A percentile compares a stretch with the other conserved stretches of the same genome.
phyloP scores from a whole-genome alignment of 2,113 vertebrate genomes.

The Chaenocephalus aceratus region DNA sequence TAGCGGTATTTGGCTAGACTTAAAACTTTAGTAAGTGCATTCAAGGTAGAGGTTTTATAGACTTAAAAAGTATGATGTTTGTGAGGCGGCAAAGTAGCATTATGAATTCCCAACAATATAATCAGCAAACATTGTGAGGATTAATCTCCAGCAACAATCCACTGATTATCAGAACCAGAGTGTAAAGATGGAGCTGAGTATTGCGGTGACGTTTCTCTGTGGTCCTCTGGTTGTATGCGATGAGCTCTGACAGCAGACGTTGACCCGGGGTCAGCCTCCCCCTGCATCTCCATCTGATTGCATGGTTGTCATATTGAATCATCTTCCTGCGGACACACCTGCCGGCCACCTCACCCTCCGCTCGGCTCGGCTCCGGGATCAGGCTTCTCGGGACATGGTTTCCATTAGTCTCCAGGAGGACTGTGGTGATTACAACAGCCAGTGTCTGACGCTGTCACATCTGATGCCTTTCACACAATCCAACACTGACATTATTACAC shows the following conservation, averaged over 20 bases:
- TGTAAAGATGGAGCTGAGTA: slow-evolving; percentile 52
- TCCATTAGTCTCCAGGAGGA: slow-evolving; percentile 77
- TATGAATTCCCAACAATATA: slow-evolving; percentile 36
- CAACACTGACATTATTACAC: slow-evolving; percentile 51
- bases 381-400: slow-evolving; percentile 77
- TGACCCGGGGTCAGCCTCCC: slow-evolving; percentile 72
- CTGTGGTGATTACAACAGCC: slow-evolving; percentile 71
- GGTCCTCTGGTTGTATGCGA: slow-evolving; percentile 66
- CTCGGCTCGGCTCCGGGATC: slow-evolving; percentile 59
- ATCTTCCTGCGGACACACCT: slow-evolving; percentile 80
- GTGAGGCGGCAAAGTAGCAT: slow-evolving; percentile 3
- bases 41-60: not conserved
- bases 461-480: slow-evolving; percentile 69
- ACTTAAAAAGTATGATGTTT: slow-evolving; percentile 9
- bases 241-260: slow-evolving; percentile 77
- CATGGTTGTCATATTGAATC: slow-evolving; percentile 81
- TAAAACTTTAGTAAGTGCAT: slow-evolving; percentile 16
- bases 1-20: slow-evolving; percentile 16
- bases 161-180: slow-evolving; percentile 57
- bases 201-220: slow-evolving; percentile 40
- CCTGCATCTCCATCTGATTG: slow-evolving; percentile 79
- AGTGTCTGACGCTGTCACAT: slow-evolving; percentile 69
- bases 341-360: slow-evolving; percentile 52
- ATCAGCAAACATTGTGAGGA: slow-evolving; percentile 57
- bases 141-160: slow-evolving; percentile 45